Base-by-base conservation (phyloP, 2,113 vertebrate species). In the Cyprinodon brontotheroides region DNA sequence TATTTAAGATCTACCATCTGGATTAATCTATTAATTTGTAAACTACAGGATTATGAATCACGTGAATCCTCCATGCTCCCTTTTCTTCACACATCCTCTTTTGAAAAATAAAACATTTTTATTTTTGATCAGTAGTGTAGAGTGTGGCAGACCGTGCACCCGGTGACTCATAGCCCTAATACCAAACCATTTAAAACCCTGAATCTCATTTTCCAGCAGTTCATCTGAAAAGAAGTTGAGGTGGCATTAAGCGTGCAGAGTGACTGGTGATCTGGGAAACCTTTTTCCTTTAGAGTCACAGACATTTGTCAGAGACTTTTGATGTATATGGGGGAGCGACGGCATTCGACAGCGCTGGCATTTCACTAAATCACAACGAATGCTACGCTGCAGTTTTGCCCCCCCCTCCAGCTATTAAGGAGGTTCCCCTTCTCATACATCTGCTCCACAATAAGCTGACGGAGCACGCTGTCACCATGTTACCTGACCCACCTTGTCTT, bases 281-380 rank as follows among this genome's bases (percentile, higher is more conserved):
- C 87, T 83, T 90, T 57, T 91, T 90, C 75, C 76, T 69, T 71
- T 37, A 77, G 81, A 84, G 85, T 86, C 82, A 74, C 76, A 83
- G 70, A 85, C 83, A 90, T 92, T 90, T 82, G 83, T 92, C 88
- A 88, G 74, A 82, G 66, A 82, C 71, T 78, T 72, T 71, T 63
- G 84, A 86, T 80, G 76, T 74, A 73, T 86, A 74, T 79, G 77
- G 88, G 84, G 60, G 61, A 81, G 75, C 81, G 83, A 81, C 73
- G 57, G 77, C 61, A 67, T 87, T 78, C 87, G 90, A 87, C 89
- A 90, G 87, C 77, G 39, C 72, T 90, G 92, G 74, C 87, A 89
- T 90, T 90, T 90, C 79, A 82, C 81, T 91, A 80, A 89, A 89
- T 92, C 87, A 90, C 75, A 85, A 64, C 37, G 72, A 0, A 6